A percentile compares a stretch with the other conserved stretches of the same genome.
Conservation (phyloP, 2,113 vertebrate species). For the Myanophis thanlyinensis region DNA sequence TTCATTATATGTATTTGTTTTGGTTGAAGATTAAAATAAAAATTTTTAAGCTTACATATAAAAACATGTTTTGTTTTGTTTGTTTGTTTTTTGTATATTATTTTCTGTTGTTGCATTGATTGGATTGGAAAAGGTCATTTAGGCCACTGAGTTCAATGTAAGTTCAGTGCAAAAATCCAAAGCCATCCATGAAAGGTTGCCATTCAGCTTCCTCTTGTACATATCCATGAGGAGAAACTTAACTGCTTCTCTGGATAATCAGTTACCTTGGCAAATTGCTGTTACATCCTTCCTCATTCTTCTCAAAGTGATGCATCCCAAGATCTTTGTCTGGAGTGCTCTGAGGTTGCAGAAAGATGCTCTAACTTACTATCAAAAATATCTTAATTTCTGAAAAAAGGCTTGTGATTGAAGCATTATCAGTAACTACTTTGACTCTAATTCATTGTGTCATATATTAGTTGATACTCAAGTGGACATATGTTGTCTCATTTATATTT, state of each 20-base stretch:
- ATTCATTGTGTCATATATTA: not conserved
- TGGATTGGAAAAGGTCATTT: not conserved
- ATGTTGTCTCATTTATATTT: not conserved
- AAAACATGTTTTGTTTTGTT: not conserved
- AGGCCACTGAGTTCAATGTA: not conserved
- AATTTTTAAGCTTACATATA: not conserved
- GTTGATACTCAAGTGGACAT: not conserved
- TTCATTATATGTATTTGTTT: not conserved
- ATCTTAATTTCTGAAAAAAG: not conserved
- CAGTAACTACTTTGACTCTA: not conserved
- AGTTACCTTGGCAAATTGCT: not conserved
- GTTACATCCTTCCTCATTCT: not conserved
- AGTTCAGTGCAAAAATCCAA: not conserved
- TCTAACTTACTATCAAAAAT: not conserved
- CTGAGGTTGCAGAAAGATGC: not conserved
- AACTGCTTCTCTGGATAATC: too few relatives aligned
- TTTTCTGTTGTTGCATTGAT: not conserved
- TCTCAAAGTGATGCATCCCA: not conserved
- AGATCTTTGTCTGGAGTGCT: not conserved
- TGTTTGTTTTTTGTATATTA: not conserved
- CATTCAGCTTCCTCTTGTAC: not conserved
- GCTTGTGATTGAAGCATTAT: not conserved
- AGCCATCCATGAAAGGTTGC: not conserved
- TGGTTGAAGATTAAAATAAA: not conserved
- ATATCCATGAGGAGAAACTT: too few relatives aligned